Conservation (phyloP, 2,113 vertebrate species). For the Chaetops frenatus region DNA sequence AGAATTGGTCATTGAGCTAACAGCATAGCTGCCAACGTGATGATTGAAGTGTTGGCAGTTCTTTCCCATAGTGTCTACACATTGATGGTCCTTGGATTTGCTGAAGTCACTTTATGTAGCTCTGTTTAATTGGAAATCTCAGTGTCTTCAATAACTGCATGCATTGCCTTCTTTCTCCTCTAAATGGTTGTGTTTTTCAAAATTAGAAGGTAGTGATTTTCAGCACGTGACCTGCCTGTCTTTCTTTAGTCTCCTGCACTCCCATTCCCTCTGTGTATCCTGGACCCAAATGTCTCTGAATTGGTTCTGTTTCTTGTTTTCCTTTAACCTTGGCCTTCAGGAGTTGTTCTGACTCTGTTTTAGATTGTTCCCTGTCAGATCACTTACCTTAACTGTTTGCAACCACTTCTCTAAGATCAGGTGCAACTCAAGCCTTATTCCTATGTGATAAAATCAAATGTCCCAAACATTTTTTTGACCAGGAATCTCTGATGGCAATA, state of each 20-base stretch:
- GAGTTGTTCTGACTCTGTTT: neutral
- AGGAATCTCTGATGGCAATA: neutral
- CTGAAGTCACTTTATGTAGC: neutral
- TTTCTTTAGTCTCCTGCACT: neutral
- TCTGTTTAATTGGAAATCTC: slow-evolving; percentile 1
- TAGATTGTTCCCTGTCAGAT: neutral
- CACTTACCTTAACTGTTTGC: neutral
- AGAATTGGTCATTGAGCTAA: slow-evolving; percentile 10
- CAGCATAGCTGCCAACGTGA: neutral
- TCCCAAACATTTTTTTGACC: neutral
- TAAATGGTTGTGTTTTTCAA: neutral
- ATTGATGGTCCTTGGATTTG: neutral
- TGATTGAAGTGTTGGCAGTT: slow-evolving; percentile 20
- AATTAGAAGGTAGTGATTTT: neutral
- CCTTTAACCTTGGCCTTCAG: neutral
- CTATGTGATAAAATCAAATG: neutral
- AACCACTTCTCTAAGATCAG: neutral
- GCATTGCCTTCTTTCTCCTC: neutral
- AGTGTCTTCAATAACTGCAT: neutral
- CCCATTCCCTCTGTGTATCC: neutral
- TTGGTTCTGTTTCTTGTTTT: neutral
- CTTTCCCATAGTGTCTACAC: neutral
- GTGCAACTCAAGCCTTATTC: neutral
- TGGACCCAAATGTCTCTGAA: neutral
- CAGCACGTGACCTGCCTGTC: neutral